Conservation (phyloP, 2,888 invertebrate genomes). For the Hartigia nigra region DNA sequence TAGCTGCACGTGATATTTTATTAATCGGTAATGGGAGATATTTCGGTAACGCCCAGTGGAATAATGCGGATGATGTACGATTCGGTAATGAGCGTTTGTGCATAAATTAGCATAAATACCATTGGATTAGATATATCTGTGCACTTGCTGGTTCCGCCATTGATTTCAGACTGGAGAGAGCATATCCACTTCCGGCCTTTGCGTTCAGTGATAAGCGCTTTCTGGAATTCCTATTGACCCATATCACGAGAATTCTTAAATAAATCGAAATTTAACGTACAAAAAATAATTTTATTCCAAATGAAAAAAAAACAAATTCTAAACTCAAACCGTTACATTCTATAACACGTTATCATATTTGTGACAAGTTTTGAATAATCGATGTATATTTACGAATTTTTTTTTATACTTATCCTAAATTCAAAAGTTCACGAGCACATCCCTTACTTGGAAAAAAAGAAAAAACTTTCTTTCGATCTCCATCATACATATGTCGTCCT, state of each 20-base stretch:
- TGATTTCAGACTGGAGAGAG: neutral
- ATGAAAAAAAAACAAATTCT: neutral
- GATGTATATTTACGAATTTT: neutral
- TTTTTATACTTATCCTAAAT: neutral
- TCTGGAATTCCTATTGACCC: neutral
- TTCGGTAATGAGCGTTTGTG: neutral
- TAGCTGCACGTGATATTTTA: neutral
- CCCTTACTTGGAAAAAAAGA: slow-evolving; percentile 21
- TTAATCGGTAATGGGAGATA: neutral
- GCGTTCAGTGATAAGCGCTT: neutral
- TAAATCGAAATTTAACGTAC: neutral
- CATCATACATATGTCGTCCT: slow-evolving; percentile 20
- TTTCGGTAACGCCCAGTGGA: neutral
- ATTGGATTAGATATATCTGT: neutral
- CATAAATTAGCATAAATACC: slow-evolving; percentile 6
- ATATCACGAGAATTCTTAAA: neutral
- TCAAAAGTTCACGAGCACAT: neutral
- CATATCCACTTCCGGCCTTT: slow-evolving; percentile 12
- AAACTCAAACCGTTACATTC: neutral
- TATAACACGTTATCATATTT: neutral
- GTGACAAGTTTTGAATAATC: neutral
- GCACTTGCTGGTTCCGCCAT: neutral
- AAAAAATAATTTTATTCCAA: neutral
- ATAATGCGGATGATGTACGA: neutral
- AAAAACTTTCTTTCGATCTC: slow-evolving; percentile 23